These are phyloP conservation scores for Rhinogobius similis DNA, from an alignment of 2,113 vertebrate genomes.

Conservation along the genomic window DNA sequence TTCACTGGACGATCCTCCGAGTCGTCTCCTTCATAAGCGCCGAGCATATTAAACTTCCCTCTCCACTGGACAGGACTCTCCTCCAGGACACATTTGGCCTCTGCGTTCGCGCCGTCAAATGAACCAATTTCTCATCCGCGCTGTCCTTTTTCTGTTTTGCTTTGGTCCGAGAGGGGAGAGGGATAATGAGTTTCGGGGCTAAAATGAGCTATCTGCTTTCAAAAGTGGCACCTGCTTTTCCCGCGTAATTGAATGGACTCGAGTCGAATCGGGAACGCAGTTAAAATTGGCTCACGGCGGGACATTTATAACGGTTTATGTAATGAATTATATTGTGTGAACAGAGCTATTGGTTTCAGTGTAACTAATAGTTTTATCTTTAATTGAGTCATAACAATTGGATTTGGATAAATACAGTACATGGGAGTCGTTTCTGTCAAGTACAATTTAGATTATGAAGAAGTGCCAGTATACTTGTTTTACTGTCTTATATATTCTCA, in stretches of 20 bases:
- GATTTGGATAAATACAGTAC: neutral
- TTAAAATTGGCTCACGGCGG: neutral
- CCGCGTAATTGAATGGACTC: conserved; percentile 29
- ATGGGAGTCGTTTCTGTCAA: neutral
- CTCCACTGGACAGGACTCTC: neutral
- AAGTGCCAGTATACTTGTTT: no score
- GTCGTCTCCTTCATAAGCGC: conserved; percentile 8
- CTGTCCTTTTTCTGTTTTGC: conserved; percentile 20
- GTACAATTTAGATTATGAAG: neutral
- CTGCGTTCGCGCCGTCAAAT: conserved; percentile 20
- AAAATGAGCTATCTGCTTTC: conserved; percentile 18
- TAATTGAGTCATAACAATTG: neutral
- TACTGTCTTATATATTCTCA: no score
- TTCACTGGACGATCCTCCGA: neutral
- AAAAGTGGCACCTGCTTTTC: conserved; percentile 30
- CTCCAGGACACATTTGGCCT: conserved; percentile 23
- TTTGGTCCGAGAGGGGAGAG: conserved; percentile 26
- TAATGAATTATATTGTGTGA: neutral
- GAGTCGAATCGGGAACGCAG: conserved; percentile 14
- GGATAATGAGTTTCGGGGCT: conserved; percentile 35
- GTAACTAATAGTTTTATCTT: neutral
- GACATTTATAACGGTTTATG: neutral
- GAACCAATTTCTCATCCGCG: conserved; percentile 36
- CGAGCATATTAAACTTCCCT: conserved; percentile 4
- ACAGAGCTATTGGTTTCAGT: neutral